Evolutionary conservation across 2,113 vertebrate genomes (phyloP), one percentile per base, ranked within the genome.

Genomic region (Copsychus sechellarum): DNA sequence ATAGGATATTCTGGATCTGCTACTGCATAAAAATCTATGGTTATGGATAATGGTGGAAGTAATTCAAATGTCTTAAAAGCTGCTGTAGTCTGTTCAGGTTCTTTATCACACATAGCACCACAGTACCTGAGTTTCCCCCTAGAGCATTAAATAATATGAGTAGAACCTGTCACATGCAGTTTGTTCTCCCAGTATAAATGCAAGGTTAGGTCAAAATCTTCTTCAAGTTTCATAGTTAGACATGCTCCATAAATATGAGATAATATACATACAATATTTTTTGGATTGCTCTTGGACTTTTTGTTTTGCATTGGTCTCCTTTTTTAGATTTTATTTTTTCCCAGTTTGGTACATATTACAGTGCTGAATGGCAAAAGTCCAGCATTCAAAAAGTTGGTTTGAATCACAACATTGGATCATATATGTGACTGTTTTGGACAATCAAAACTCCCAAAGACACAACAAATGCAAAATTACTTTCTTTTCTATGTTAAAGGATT

Each of bases 81-180:
- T 73, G 33, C 16, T 33, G 2, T 65, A 38, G 25, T 47, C 53
- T 20, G 2, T 51, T 67, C 51, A 58, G 38, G 56, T 60, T 64
- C 74, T 91, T 95, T 43, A 62, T 74, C 50, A 77, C 70, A 82
- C 53, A 50, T 57, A 72, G 14, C 43, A 56, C 18, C 50, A 58
- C 0, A 0, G 26, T 66, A 81, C 62, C 70, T 50, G n/a, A 92
- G 50, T 76, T 95, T 95, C 66, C 42, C 66, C 84, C 90, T 88
- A 38, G 9, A 82, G 89, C 84, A 51, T 54, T 82, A 82, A 89
- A 88, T 74, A 81, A 58, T 54, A 62, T 25, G 45, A 87, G 87
- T 91, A 93, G 66, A 90, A 79, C 69, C 66, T 95, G 92, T 96
- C 95, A 95, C 54, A 90, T 86, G 42, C 18, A n/a, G 92, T 96